These are phyloP conservation scores for Eristalis pertinax DNA, from an alignment of 2,888 invertebrate genomes.

Conservation along the genomic window DNA sequence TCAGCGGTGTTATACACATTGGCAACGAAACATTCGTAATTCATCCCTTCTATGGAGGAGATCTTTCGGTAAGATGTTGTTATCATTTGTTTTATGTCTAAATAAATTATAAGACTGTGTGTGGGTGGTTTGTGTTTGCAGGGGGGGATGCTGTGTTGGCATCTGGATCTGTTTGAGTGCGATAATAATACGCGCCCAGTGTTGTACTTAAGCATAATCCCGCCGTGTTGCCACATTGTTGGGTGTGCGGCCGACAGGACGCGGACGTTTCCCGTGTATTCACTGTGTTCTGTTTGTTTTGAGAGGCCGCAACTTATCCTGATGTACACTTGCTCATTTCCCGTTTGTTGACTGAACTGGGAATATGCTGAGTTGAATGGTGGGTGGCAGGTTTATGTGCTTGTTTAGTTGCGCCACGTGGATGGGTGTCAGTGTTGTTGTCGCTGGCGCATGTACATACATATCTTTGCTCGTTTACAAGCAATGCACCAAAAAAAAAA, in stretches of 20 bases:
- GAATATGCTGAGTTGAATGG: background rate
- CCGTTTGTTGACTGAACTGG: conserved; percentile 1
- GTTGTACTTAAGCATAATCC: conserved; percentile 33
- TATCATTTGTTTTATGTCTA: conserved; percentile 61
- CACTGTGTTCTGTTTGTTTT: background rate
- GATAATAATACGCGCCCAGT: conserved; percentile 28
- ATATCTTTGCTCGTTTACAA: background rate
- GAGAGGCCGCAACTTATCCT: conserved; percentile 26
- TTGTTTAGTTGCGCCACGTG: conserved; percentile 15
- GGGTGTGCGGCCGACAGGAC: background rate
- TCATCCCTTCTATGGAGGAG: conserved; percentile 98
- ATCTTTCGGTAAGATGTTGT: conserved; percentile 91
- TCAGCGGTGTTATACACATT: conserved; percentile 98
- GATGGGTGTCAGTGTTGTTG: background rate
- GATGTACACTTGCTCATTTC: conserved; percentile 1
- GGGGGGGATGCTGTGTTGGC: background rate
- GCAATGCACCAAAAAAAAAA: background rate
- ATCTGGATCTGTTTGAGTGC: background rate
- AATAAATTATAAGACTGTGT: conserved; percentile 45
- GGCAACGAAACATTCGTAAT: conserved; percentile 99
- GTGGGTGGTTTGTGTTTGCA: background rate
- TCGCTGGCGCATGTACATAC: background rate
- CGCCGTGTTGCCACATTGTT: conserved; percentile 16
- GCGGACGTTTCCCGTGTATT: background rate
- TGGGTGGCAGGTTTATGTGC: conserved; percentile 15